Evolutionary conservation across 2,888 invertebrate genomes (phyloP).

Genomic region (Trachelus tabidus): DNA sequence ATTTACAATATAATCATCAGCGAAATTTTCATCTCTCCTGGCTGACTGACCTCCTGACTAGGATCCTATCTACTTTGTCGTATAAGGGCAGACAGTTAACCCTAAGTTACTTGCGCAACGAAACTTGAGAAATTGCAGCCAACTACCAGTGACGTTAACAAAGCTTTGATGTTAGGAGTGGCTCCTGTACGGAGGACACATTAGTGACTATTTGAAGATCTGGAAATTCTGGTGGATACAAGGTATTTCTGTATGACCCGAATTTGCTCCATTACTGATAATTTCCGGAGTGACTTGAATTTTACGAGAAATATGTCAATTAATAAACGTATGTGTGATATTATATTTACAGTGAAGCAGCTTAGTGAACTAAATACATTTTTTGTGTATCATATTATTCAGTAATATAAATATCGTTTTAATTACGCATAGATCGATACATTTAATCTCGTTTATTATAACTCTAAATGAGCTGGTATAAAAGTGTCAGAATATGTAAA

Average conservation of each 20-base stretch:
- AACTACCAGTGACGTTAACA: neutral
- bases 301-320: neutral
- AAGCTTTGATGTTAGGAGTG: neutral
- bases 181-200: neutral
- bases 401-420: neutral
- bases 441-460: neutral
- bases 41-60: neutral
- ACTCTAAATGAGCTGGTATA: neutral
- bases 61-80: neutral
- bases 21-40: neutral
- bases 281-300: neutral
- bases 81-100: neutral
- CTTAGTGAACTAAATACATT: neutral
- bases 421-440: neutral
- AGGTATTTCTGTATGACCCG: neutral
- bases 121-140: neutral
- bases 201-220: neutral
- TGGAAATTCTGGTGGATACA: neutral
- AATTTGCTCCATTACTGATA: neutral
- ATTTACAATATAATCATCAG: neutral
- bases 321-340: neutral
- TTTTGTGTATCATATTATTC: neutral
- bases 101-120: neutral
- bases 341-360: neutral
- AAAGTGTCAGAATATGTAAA: neutral